phyloP scores from a whole-genome alignment of 2,113 vertebrate genomes.

The human region DNA sequence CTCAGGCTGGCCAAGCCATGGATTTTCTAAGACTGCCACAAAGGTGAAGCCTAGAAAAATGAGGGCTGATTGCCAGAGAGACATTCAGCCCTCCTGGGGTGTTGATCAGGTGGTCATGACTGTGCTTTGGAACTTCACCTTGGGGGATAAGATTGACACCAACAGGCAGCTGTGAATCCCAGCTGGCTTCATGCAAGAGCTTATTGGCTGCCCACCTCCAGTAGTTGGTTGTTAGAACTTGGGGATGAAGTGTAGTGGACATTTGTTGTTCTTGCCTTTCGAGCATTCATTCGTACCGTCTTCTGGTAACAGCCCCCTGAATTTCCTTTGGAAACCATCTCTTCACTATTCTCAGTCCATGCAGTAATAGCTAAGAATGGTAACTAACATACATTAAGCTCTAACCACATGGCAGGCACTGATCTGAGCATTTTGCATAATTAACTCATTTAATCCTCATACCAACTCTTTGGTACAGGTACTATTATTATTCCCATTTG shows the following conservation, averaged over 20 bases:
- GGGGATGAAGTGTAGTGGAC: neutral
- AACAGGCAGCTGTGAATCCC: neutral
- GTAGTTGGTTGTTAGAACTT: neutral
- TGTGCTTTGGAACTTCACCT: constrained; percentile 19
- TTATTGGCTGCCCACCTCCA: neutral
- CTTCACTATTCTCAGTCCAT: neutral
- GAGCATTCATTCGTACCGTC: constrained; percentile 30
- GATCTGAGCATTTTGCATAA: neutral
- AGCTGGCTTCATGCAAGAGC: neutral
- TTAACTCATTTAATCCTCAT: neutral
- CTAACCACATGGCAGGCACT: neutral
- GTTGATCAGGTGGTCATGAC: neutral
- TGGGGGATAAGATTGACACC: neutral
- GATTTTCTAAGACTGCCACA: constrained; percentile 66
- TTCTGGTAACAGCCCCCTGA: constrained; percentile 9
- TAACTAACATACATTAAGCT: neutral
- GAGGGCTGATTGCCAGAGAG: constrained; percentile 1
- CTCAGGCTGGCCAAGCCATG: constrained; percentile 32
- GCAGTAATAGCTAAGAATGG: neutral
- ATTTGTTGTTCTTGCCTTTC: constrained; percentile 33
- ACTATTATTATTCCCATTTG: neutral
- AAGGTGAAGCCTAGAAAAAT: constrained; percentile 61
- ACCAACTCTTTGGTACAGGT: neutral
- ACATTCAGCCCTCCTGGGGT: neutral
- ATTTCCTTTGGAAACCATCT: neutral